Evolutionary conservation across 2,113 vertebrate genomes (phyloP).

Genomic region (Delphinus delphis): DNA sequence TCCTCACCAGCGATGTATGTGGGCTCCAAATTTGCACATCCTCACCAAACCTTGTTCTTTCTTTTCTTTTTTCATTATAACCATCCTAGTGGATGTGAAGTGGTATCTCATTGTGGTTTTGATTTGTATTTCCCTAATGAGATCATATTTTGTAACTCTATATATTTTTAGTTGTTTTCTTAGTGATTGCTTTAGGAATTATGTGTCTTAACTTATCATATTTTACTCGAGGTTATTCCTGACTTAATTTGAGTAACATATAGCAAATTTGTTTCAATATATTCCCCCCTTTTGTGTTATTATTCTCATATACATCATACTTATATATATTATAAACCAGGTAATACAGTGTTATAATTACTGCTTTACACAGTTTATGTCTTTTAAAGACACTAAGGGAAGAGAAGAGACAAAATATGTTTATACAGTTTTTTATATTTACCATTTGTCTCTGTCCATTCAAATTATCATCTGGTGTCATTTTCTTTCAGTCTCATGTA

Average conservation of each 20-base stretch:
- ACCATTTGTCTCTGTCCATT: neutral
- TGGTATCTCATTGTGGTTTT: neutral
- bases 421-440: neutral
- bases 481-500: neutral
- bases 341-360: neutral
- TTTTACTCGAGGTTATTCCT: constrained; percentile 16
- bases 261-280: neutral
- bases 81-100: neutral
- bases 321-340: neutral
- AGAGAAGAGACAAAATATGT: neutral
- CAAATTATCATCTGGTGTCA: neutral
- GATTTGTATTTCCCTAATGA: neutral
- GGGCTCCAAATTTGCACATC: neutral
- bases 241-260: neutral
- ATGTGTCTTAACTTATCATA: neutral
- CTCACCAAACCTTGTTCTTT: neutral
- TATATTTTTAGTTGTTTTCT: constrained; percentile 3
- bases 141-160: neutral
- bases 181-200: neutral
- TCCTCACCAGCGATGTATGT: neutral
- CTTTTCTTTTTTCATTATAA: neutral
- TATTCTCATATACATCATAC: neutral
- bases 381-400: neutral
- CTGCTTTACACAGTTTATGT: neutral
- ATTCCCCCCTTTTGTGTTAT: neutral